Evolutionary conservation across 2,797 vertebrate species (phyloP).

Genomic region (Podarcis siculus): DNA sequence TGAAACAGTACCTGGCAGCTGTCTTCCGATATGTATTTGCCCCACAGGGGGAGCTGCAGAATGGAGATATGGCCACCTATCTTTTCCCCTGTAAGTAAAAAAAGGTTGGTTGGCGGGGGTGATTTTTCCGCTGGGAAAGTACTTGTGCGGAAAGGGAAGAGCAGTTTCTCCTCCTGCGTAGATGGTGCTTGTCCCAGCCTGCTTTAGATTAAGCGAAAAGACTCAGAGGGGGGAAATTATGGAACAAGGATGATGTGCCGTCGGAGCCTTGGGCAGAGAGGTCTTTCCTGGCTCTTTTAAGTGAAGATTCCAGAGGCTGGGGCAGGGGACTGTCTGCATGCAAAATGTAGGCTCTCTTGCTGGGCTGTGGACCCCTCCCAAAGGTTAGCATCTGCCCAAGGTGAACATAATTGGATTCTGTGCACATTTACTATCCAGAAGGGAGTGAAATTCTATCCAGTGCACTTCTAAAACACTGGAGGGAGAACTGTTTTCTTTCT

Average conservation of each 20-base stretch:
- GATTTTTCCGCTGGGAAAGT: neutral
- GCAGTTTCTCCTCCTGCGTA: neutral
- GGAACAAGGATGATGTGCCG: neutral
- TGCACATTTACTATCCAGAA: conserved; percentile 3
- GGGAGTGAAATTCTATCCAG: conserved; percentile 44
- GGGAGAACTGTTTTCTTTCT: neutral
- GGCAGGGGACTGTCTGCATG: neutral
- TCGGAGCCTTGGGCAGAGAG: neutral
- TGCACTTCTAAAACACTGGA: conserved; percentile 31
- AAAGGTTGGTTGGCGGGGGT: neutral
- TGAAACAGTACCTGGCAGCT: too few relatives aligned
- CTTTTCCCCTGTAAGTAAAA: neutral
- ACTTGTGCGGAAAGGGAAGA: neutral
- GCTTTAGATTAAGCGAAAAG: neutral
- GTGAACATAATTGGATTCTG: conserved; percentile 34
- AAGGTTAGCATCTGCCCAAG: conserved; percentile 28
- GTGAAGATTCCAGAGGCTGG: neutral
- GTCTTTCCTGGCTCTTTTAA: neutral
- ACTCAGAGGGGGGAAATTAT: neutral
- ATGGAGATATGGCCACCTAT: neutral
- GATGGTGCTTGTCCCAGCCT: neutral
- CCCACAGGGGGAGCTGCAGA: neutral
- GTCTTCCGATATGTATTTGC: too few relatives aligned
- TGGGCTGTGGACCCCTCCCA: too few relatives aligned
- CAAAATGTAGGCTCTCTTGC: neutral